Conservation (phyloP, 1,140 invertebrate genomes). For the Brachystomella parvula region DNA sequence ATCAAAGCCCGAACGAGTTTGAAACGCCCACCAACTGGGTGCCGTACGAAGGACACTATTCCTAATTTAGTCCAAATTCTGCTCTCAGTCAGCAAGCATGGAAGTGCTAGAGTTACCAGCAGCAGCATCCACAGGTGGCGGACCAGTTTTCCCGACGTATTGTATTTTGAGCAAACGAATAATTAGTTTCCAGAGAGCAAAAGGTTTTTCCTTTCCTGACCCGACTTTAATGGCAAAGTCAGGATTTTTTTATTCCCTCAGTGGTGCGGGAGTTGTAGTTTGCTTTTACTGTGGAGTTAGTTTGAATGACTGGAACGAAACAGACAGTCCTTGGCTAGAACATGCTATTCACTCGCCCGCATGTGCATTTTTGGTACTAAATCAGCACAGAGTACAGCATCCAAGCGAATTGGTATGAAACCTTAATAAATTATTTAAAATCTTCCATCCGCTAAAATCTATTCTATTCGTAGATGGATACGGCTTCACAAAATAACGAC, state of each 20-base stretch:
- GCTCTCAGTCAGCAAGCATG: neutral
- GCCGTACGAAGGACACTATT: neutral
- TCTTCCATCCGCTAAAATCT: too few relatives aligned
- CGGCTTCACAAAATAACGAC: neutral
- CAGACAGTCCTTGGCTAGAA: neutral
- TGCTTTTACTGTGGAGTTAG: neutral
- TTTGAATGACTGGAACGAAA: neutral
- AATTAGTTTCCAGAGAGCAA: neutral
- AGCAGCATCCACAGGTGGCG: neutral
- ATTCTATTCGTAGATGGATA: too few relatives aligned
- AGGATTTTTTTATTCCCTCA: conserved; percentile 4
- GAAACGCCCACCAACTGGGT: neutral
- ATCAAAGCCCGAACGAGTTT: neutral
- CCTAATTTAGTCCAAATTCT: neutral
- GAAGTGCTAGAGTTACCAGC: neutral
- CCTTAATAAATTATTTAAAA: neutral
- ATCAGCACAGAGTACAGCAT: neutral
- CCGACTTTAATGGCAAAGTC: neutral
- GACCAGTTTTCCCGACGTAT: neutral
- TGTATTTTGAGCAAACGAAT: neutral
- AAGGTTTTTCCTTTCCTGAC: neutral
- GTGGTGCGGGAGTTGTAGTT: neutral
- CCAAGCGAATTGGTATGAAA: neutral
- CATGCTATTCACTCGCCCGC: neutral
- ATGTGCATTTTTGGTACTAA: neutral